These are phyloP conservation scores for Heliconius ismenius DNA, from an alignment of 2,888 invertebrate species.

Conservation along the genomic window DNA sequence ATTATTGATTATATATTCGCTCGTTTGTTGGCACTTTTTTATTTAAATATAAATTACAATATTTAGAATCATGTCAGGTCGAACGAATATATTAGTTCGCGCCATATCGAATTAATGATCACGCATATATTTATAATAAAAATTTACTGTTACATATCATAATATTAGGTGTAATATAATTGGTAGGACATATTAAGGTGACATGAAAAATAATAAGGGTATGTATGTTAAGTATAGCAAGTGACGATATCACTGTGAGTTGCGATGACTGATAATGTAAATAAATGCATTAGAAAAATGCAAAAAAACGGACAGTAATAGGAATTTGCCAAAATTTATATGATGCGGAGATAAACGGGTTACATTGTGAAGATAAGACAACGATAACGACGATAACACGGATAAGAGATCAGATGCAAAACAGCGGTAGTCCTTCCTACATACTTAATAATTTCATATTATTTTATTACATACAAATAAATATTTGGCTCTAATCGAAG, in stretches of 20 bases:
- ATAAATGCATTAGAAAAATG: background rate
- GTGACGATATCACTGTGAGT: background rate
- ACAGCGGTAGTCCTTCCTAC: background rate
- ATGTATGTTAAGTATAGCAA: constrained; percentile 41
- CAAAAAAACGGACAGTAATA: constrained; percentile 14
- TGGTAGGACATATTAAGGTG: constrained; percentile 9
- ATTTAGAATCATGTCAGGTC: background rate
- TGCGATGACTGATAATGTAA: background rate
- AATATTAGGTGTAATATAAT: constrained; percentile 1
- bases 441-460: background rate
- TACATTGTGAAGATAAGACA: constrained; percentile 44
- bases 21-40: background rate
- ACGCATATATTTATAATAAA: constrained; percentile 20
- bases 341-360: constrained; percentile 51
- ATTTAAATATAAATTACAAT: background rate
- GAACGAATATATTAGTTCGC: background rate
- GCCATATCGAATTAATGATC: constrained; percentile 12
- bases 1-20: background rate
- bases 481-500: constrained; percentile 48
- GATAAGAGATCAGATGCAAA: constrained; percentile 24
- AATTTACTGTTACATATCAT: constrained; percentile 13
- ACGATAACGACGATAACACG: constrained; percentile 57
- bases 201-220: constrained; percentile 28
- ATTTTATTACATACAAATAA: constrained; percentile 37
- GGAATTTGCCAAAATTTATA: constrained; percentile 35